Evolutionary conservation across 1,140 invertebrate species (phyloP).

Genomic region (Pentalonia nigronervosa): DNA sequence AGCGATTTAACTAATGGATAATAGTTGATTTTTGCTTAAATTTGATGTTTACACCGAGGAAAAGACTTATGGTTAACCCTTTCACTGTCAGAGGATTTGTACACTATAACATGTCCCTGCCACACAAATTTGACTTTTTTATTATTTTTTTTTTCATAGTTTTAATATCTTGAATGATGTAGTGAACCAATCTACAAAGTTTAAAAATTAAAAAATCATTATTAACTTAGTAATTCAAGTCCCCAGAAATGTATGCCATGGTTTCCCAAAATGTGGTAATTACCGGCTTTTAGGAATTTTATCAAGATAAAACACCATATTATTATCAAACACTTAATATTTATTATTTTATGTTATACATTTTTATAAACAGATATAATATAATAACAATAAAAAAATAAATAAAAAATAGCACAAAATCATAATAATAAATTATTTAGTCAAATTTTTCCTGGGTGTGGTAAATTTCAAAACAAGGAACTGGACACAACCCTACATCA

Average conservation of each 20-base stretch:
- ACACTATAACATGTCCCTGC: background rate
- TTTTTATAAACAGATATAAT: too few relatives aligned
- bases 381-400: too few relatives aligned
- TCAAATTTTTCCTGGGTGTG: too few relatives aligned
- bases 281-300: background rate
- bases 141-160: background rate
- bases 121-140: conserved; percentile 24
- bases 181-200: background rate
- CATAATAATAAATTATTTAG: too few relatives aligned
- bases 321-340: too few relatives aligned
- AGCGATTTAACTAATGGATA: too few relatives aligned
- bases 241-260: background rate
- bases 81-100: background rate
- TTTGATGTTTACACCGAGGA: too few relatives aligned
- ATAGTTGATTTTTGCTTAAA: too few relatives aligned
- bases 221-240: background rate
- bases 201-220: background rate
- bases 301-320: background rate
- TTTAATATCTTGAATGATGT: background rate
- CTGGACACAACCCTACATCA: too few relatives aligned
- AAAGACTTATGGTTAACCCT: background rate
- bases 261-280: background rate
- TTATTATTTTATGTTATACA: too few relatives aligned
- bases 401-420: too few relatives aligned
- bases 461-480: too few relatives aligned